Percentiles rank a stretch among this genome's conserved stretches.
Evolutionary conservation across 1,140 invertebrate genomes (phyloP).

Genomic region (Neocloeon triangulifer): DNA sequence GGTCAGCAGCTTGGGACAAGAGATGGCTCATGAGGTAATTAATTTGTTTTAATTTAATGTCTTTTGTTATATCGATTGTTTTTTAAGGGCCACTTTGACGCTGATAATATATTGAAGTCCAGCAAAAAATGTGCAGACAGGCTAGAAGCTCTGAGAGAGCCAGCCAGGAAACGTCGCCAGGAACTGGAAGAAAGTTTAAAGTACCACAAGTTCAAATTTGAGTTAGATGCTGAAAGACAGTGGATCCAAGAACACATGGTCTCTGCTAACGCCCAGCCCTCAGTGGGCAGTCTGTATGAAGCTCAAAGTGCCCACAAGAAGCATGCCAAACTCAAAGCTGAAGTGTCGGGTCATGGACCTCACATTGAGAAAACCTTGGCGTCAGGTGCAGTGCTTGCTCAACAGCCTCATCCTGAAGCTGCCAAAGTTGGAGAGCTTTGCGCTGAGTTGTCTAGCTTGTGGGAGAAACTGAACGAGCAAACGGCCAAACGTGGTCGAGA

Average conservation of each 20-base stretch:
- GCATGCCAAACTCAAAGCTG: conserved; percentile 73
- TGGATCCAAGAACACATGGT: conserved; percentile 86
- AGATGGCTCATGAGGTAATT: conserved; percentile 81
- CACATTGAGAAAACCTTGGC: conserved; percentile 61
- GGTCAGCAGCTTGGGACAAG: conserved; percentile 51
- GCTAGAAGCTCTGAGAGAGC: conserved; percentile 35
- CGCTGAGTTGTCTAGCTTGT: conserved; percentile 33
- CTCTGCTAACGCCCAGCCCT: conserved; percentile 46
- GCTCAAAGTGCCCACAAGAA: conserved; percentile 83
- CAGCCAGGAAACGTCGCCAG: conserved; percentile 38
- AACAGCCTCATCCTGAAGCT: conserved; percentile 50
- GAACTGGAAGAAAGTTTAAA: conserved; percentile 67
- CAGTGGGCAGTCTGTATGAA: conserved; percentile 69
- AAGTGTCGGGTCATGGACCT: conserved; percentile 59
- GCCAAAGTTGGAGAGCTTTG: conserved; percentile 46
- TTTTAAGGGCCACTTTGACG: conserved; percentile 89
- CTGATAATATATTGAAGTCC: conserved; percentile 55
- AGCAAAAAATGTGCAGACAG: conserved; percentile 48
- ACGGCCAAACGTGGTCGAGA: conserved; percentile 46
- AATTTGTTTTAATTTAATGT: too few species aligned
- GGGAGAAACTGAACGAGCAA: conserved; percentile 42
- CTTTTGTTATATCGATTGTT: too few species aligned
- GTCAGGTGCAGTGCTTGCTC: conserved; percentile 41
- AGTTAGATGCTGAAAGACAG: conserved; percentile 78
- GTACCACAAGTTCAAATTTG: conserved; percentile 86